Evolutionary conservation across 1,140 invertebrate species (phyloP).

Genomic region (Eupeodes corollae): DNA sequence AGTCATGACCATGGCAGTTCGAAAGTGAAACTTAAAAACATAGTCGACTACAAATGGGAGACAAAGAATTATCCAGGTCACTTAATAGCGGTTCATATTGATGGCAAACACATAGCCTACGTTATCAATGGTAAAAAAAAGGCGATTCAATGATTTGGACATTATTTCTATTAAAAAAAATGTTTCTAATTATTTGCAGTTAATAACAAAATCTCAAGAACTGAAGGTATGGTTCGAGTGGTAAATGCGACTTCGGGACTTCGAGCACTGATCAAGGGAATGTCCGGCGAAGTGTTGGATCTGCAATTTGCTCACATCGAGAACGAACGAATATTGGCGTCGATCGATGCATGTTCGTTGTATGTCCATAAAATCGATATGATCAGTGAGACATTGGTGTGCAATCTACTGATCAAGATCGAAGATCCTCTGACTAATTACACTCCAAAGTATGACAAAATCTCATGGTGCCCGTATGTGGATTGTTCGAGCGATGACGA

Average conservation of each 20-base stretch:
- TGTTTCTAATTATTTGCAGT: slow-evolving; percentile 11
- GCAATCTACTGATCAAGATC: slow-evolving; percentile 43
- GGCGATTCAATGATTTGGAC: too few relatives aligned
- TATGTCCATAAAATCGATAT: slow-evolving; percentile 66
- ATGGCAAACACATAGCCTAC: slow-evolving; percentile 79
- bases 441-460: slow-evolving; percentile 37
- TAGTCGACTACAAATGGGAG: slow-evolving; percentile 91
- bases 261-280: slow-evolving; percentile 73
- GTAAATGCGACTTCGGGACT: slow-evolving; percentile 61
- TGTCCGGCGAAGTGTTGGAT: slow-evolving; percentile 74
- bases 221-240: slow-evolving; percentile 69
- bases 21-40: slow-evolving; percentile 79
- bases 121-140: slow-evolving; percentile 68
- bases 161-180: neutral
- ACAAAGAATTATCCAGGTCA: slow-evolving; percentile 73
- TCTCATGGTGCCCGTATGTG: slow-evolving; percentile 89
- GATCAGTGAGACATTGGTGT: slow-evolving; percentile 45
- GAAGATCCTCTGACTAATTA: slow-evolving; percentile 33
- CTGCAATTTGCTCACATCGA: slow-evolving; percentile 76
- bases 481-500: slow-evolving; percentile 47
- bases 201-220: slow-evolving; percentile 34
- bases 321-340: slow-evolving; percentile 65
- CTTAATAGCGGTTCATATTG: slow-evolving; percentile 76
- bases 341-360: slow-evolving; percentile 73
- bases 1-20: slow-evolving; percentile 65